These are phyloP conservation scores for Drosophila azteca DNA, from an alignment of 1,140 invertebrate genomes.

Conservation along the genomic window DNA sequence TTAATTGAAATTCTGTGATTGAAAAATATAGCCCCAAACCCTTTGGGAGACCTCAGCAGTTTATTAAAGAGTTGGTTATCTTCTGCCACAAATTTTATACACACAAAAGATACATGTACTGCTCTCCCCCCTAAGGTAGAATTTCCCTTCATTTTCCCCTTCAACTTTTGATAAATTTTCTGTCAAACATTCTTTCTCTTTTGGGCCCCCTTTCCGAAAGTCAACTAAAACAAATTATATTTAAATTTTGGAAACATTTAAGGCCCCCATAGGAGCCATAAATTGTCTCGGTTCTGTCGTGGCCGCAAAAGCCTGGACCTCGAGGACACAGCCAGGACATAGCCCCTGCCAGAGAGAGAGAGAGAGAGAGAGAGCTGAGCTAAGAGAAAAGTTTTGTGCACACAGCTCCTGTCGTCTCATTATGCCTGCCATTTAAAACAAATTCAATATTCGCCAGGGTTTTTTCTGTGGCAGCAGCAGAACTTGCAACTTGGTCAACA, in stretches of 20 bases:
- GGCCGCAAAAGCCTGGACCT: neutral
- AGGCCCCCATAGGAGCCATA: slow-evolving; percentile 49
- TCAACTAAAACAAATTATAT: slow-evolving; percentile 55
- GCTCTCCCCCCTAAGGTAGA: too few species aligned
- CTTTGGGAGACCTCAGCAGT: too few species aligned
- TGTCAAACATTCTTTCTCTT: slow-evolving; percentile 10
- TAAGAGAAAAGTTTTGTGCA: slow-evolving; percentile 30
- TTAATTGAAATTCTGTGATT: too few species aligned
- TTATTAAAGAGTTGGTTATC: too few species aligned
- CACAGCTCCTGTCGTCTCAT: slow-evolving; percentile 56
- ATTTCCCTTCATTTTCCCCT: neutral
- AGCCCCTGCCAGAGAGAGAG: slow-evolving; percentile 5
- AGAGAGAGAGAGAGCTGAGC: slow-evolving; percentile 4
- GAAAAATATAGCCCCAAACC: too few species aligned
- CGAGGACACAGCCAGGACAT: neutral
- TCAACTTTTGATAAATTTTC: slow-evolving; percentile 1
- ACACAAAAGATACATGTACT: too few species aligned
- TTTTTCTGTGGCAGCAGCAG: slow-evolving; percentile 26
- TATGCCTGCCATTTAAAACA: slow-evolving; percentile 76
- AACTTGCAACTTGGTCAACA: slow-evolving; percentile 63
- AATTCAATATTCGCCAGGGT: slow-evolving; percentile 72
- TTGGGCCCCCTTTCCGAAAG: slow-evolving; percentile 1
- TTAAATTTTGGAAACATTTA: slow-evolving; percentile 55
- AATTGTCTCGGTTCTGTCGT: slow-evolving; percentile 19
- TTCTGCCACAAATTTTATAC: too few species aligned